phyloP scores from a whole-genome alignment of 2,888 invertebrate species.

The Ferrisia virgata region DNA sequence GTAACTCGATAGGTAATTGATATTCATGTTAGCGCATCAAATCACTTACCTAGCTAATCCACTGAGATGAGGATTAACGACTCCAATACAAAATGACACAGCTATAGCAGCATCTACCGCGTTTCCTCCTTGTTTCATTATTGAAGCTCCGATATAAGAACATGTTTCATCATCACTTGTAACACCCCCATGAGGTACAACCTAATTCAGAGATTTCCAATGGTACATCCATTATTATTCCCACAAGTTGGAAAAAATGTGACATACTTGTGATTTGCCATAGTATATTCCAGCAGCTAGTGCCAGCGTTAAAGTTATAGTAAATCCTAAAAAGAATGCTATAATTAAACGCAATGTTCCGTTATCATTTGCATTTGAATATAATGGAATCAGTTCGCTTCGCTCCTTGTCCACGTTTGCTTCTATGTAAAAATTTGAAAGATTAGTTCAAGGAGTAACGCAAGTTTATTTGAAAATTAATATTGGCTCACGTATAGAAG shows the following conservation, averaged over 20 bases:
- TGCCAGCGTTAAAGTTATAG: constrained; percentile 67
- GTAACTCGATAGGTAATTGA: neutral
- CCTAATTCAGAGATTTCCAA: constrained; percentile 55
- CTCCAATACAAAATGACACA: constrained; percentile 70
- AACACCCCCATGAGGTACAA: constrained; percentile 72
- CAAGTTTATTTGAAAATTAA: neutral
- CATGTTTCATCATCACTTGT: constrained; percentile 68
- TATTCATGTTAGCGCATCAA: neutral
- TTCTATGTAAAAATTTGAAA: neutral
- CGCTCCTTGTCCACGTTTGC: neutral
- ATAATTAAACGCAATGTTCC: constrained; percentile 61
- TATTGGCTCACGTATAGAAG: neutral
- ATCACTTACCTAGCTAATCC: constrained; percentile 69
- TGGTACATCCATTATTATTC: neutral
- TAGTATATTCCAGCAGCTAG: constrained; percentile 70
- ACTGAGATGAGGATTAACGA: constrained; percentile 69
- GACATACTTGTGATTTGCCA: constrained; percentile 67
- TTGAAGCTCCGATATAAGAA: constrained; percentile 66
- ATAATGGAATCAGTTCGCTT: constrained; percentile 47
- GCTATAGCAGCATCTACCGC: constrained; percentile 75
- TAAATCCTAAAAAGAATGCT: constrained; percentile 64
- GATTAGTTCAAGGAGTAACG: too few relatives aligned
- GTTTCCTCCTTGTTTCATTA: constrained; percentile 68
- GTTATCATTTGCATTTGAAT: constrained; percentile 46
- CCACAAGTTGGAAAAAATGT: too few relatives aligned